Evolutionary conservation across 2,113 vertebrate genomes (phyloP), one percentile per base, ranked within the genome.

Genomic region (Prinia subflava): DNA sequence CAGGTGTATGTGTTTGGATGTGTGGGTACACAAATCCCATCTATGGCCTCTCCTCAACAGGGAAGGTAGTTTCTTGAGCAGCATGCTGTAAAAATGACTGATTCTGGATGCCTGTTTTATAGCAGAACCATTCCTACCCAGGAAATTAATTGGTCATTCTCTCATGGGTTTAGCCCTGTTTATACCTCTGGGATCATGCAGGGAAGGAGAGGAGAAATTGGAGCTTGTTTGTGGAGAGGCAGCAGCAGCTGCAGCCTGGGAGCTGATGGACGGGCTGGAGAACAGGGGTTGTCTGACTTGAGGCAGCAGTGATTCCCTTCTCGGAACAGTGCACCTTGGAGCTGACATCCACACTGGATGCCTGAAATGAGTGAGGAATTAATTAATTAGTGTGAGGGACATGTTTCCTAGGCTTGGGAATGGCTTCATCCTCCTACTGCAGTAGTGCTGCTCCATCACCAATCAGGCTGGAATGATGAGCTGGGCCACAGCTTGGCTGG

Each of bases 251-350:
- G 69, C 74, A 64, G 87, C 18, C 35, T 68, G 56, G 59, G 30
- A 90, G 52, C 20, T 62, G 68, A 5, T 20, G 25, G 37, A 13
- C 18, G 28, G 52, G 8, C 55, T 84, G 56, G 30, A 75, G 49
- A 23, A 22, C 27, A 25, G 5, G 35, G 30, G 6, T 50, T 49
- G 28, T 44, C n/a, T 70, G 41, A 68, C 52, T 21, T 27, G 35
- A 67, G 33, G 30, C 30, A 10, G 23, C 30, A n/a, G 4, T 30
- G 81, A 42, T 81, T 59, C 31, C 46, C 13, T 80, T 42, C 31
- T 39, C n/a, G n/a, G 33, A 87, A 6, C 31, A 63, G 3, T 8
- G 23, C 17, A 41, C 0, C 39, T 63, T 10, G 0, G 0, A 55
- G 71, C 30, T 71, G 41, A 33, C 7, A 19, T 10, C 30, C 21